Evolutionary conservation across 2,888 invertebrate genomes (phyloP), one percentile per base, ranked within the genome.

Genomic region (Eristalis intricaria): DNA sequence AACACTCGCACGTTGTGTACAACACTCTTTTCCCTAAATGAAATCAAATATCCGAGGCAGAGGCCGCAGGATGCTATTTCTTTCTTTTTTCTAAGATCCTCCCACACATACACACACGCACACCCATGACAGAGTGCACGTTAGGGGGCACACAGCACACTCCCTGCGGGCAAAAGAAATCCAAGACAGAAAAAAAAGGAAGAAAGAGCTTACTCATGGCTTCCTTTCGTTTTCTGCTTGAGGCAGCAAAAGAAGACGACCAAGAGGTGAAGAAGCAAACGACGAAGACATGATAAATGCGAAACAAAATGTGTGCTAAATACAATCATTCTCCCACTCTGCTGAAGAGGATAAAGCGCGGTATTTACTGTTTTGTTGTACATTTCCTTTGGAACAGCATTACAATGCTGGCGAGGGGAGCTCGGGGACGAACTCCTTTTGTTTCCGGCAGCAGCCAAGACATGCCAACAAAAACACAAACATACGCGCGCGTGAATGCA

Each of bases 1-100:
- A 66, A 22, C 40, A 50, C 43, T 43, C 40, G 38, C 64, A 61
- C 50, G 15, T 60, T 68, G 38, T 38, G 40, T n/a, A 71, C 74
- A 85, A 80, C 66, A 77, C 73, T 56, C 26, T 69, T 35, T 58
- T 35, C 66, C 61, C 83, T 83, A 87, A 84, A 84, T 87, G 87
- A 84, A 84, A 87, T 84, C 80, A 84, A 84, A 87, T 87, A 87
- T 80, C 84, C 87, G 87, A 87, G 76, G 84, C 87, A 87, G 76
- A 87, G 83, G 84, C 84, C 80, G 84, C 84, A 84, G 84, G 87
- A 87, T 84, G 71, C 84, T 80, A 73, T 87, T 84, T 87, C 79
- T 80, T 84, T 84, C 63, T 80, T 84, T 84, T 43, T 64, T 84
- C 76, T 64, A 84, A 87, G 78, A 56, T 74, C 69, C 77, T 60